Conservation (phyloP, 2,113 vertebrate species). For the Hippoglossus stenolepis region DNA sequence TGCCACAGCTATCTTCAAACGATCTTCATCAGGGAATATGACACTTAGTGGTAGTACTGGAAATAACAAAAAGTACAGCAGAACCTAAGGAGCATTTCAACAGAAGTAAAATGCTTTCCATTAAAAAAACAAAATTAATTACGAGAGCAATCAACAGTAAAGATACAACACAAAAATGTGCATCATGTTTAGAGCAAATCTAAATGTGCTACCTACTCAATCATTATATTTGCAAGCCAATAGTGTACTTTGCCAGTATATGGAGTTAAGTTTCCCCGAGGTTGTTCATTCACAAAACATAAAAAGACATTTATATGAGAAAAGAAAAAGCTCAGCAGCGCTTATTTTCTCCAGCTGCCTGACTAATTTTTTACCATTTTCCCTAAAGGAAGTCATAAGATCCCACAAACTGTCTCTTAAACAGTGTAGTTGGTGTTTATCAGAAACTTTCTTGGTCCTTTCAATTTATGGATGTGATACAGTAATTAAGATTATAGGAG, state of each 20-base stretch:
- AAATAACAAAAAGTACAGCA: background rate
- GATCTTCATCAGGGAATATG: conserved; percentile 4
- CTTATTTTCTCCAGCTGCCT: conserved; percentile 62
- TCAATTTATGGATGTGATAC: conserved; percentile 38
- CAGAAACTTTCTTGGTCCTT: conserved; percentile 50
- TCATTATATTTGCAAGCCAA: conserved; percentile 37
- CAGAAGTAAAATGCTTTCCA: background rate
- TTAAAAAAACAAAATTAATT: background rate
- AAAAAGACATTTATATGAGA: conserved; percentile 59
- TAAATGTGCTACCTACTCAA: conserved; percentile 16
- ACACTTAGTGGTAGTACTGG: background rate
- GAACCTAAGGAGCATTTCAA: background rate
- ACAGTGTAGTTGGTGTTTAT: conserved; percentile 29
- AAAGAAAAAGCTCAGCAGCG: conserved; percentile 39
- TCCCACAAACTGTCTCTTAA: conserved; percentile 55
- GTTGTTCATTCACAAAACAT: conserved; percentile 62
- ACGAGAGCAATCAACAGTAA: too few species aligned
- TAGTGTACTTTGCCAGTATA: conserved; percentile 53
- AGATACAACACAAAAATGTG: background rate
- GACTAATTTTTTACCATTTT: conserved; percentile 55
- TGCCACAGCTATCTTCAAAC: conserved; percentile 6
- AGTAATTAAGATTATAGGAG: conserved; percentile 50
- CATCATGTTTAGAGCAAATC: background rate
- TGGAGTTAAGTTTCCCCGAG: conserved; percentile 38
- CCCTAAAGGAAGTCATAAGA: conserved; percentile 54